Percentiles rank a stretch among this genome's conserved stretches.
Conservation (phyloP, 2,113 vertebrate species). For the Irena cyanogastra region DNA sequence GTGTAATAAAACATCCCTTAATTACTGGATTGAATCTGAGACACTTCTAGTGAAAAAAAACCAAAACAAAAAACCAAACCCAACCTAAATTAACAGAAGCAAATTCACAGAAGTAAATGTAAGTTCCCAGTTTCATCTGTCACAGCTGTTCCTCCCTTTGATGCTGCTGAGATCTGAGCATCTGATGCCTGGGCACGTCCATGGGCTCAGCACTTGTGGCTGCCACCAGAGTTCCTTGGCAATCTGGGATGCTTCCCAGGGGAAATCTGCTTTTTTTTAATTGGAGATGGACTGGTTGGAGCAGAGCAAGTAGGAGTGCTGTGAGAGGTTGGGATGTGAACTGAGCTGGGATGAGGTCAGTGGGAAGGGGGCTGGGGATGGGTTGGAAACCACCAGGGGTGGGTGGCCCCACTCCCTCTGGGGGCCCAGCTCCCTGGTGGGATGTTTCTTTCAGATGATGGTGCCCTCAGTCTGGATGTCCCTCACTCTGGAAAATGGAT, state of each 20-base stretch:
- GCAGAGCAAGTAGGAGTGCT: not conserved
- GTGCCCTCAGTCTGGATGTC: not conserved
- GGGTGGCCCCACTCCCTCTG: not conserved
- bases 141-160: not conserved
- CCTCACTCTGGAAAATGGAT: not conserved
- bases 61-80: not conserved
- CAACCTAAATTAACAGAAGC: not conserved
- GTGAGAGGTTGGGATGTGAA: not conserved
- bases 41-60: not conserved
- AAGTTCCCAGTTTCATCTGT: not conserved
- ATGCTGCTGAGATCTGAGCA: not conserved
- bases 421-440: not conserved
- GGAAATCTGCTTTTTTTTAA: not conserved
- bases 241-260: not conserved
- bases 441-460: rapidly evolving
- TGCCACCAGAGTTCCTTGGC: not conserved
- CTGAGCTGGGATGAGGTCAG: not conserved
- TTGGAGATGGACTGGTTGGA: not conserved
- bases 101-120: not conserved
- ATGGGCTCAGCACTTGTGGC: not conserved
- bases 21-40: not conserved
- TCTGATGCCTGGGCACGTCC: rapidly evolving
- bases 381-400: not conserved
- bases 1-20: not conserved
- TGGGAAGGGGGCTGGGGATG: not conserved